Evolutionary conservation across 2,888 invertebrate species (phyloP).

Genomic region (Scelioninae gen. 2): DNA sequence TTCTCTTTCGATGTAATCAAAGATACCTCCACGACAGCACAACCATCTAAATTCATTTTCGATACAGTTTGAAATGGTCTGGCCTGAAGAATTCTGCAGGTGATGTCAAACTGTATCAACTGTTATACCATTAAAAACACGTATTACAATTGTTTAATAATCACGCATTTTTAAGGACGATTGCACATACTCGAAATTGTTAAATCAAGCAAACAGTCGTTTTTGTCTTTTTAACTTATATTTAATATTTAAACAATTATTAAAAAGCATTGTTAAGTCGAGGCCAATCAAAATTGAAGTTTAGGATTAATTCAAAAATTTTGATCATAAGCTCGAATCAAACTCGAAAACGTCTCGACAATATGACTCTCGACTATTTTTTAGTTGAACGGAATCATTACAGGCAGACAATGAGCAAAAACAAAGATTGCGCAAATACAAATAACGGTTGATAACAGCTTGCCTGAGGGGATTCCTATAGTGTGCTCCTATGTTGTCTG

Average conservation of each 20-base stretch:
- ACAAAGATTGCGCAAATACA: conserved; percentile 67
- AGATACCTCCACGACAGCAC: conserved; percentile 52
- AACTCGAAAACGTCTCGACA: conserved; percentile 38
- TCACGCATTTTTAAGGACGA: conserved; percentile 41
- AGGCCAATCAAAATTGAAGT: conserved; percentile 58
- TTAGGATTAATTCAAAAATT: not conserved
- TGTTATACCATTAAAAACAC: conserved; percentile 63
- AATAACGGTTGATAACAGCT: conserved; percentile 77
- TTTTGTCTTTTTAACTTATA: conserved; percentile 63
- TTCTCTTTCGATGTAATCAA: conserved; percentile 33
- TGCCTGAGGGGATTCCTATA: conserved; percentile 87
- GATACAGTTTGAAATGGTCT: conserved; percentile 73
- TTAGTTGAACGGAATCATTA: conserved; percentile 46
- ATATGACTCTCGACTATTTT: conserved; percentile 33
- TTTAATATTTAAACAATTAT: conserved; percentile 19
- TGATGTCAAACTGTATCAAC: conserved; percentile 72
- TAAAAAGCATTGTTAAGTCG: conserved; percentile 56
- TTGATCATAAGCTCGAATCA: conserved; percentile 19
- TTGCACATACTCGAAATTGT: conserved; percentile 64
- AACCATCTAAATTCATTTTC: conserved; percentile 61
- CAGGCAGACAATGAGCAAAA: conserved; percentile 64
- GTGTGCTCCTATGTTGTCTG: conserved; percentile 80
- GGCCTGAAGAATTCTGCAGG: conserved; percentile 59
- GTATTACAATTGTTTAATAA: conserved; percentile 24
- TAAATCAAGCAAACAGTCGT: conserved; percentile 69